A percentile compares a stretch with the other conserved stretches of the same genome.
Conservation (phyloP, 2,797 vertebrate species). For the Scarus forsteni region DNA sequence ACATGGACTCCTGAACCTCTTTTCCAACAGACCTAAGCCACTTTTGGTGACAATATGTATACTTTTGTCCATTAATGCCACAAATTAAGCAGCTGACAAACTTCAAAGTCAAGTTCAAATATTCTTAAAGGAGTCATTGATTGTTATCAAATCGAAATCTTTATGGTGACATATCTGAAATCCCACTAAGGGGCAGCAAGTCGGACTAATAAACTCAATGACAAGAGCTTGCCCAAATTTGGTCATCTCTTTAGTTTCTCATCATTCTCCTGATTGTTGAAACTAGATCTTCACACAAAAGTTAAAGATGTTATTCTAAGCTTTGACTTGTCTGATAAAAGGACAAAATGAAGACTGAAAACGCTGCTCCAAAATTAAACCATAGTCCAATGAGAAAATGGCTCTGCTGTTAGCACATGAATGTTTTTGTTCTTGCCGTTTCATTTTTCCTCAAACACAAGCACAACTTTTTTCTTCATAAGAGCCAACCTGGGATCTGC, state of each 20-base stretch:
- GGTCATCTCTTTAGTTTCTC: conserved; percentile 22
- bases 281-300: conserved; percentile 25
- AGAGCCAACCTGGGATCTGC: conserved; percentile 7
- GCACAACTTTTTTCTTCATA: conserved; percentile 31
- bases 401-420: conserved; percentile 33
- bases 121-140: conserved; percentile 15
- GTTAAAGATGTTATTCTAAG: conserved; percentile 15
- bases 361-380: conserved; percentile 35
- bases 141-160: background rate
- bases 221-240: conserved; percentile 3
- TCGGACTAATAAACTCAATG: background rate
- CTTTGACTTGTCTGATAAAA: conserved; percentile 51
- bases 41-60: too few species aligned
- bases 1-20: too few species aligned
- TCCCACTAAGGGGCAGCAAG: background rate
- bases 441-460: conserved; percentile 41
- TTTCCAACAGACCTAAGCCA: too few species aligned
- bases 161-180: background rate
- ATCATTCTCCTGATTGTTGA: conserved; percentile 23
- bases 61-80: conserved; percentile 23
- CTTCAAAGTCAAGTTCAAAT: conserved; percentile 8
- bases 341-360: conserved; percentile 22
- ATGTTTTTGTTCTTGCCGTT: conserved; percentile 15
- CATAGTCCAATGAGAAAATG: conserved; percentile 20
- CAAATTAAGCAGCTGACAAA: background rate